A percentile compares a stretch with the other conserved stretches of the same genome.
Conservation (phyloP, 1,140 invertebrate genomes). For the Tetramorium alpestre region DNA sequence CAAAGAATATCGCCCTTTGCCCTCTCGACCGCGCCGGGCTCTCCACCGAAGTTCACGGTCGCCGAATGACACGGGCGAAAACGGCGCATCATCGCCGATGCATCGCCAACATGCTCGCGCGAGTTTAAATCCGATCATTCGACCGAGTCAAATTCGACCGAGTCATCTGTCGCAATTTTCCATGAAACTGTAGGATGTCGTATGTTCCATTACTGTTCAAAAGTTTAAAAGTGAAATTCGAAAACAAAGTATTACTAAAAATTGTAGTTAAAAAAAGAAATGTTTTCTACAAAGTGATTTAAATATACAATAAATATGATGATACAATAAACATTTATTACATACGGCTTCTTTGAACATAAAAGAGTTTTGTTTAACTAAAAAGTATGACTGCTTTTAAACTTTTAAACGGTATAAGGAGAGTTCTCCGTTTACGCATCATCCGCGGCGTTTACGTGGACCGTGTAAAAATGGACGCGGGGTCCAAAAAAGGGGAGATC, state of each 20-base stretch:
- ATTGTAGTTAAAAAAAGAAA: no score
- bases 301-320: no score
- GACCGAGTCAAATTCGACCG: background rate
- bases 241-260: no score
- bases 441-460: background rate
- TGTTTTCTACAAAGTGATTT: no score
- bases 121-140: slow-evolving; percentile 1
- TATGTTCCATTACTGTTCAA: no score
- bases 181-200: background rate
- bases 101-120: background rate
- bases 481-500: background rate
- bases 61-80: slow-evolving; percentile 29
- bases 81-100: background rate
- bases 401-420: no score
- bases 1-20: slow-evolving; percentile 62
- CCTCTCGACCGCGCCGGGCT: slow-evolving; percentile 20
- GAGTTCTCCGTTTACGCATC: background rate
- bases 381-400: no score
- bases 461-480: background rate
- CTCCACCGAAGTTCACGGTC: slow-evolving; percentile 24
- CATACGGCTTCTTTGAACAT: no score
- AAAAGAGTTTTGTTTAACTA: no score
- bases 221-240: no score
- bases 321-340: no score
- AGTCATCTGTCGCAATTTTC: background rate